These are phyloP conservation scores for Neotragus moschatus DNA, from an alignment of 2,113 vertebrate species.

Conservation along the genomic window DNA sequence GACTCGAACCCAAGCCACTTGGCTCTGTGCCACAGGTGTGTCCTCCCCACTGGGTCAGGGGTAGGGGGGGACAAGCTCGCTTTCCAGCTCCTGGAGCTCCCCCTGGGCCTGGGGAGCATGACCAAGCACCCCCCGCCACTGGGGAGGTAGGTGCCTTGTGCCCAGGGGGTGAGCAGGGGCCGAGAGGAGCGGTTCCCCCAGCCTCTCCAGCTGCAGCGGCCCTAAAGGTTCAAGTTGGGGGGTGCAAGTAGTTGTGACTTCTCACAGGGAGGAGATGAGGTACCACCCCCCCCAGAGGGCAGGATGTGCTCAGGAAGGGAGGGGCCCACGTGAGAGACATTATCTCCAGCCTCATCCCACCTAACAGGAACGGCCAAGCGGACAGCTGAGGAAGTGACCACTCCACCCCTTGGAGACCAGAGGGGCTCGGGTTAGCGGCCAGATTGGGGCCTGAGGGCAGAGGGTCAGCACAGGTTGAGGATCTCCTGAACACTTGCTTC, in stretches of 20 bases:
- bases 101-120: neutral
- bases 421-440: neutral
- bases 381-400: neutral
- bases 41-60: neutral
- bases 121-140: neutral
- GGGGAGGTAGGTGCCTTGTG: neutral
- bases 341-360: neutral
- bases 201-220: neutral
- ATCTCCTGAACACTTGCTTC: neutral
- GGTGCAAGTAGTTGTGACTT: neutral
- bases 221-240: neutral
- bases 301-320: neutral
- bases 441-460: neutral
- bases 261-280: neutral
- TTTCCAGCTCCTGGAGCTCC: neutral
- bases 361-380: neutral
- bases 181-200: neutral
- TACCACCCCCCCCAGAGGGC: fast-evolving
- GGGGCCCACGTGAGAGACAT: neutral
- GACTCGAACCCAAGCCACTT: neutral
- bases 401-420: neutral
- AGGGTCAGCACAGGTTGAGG: neutral
- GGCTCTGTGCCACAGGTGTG: neutral
- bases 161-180: neutral
- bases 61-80: neutral